Percentiles rank a stretch among this genome's conserved stretches.
Evolutionary conservation across 2,888 invertebrate genomes (phyloP).

Genomic region (Eupithecia tripunctaria): DNA sequence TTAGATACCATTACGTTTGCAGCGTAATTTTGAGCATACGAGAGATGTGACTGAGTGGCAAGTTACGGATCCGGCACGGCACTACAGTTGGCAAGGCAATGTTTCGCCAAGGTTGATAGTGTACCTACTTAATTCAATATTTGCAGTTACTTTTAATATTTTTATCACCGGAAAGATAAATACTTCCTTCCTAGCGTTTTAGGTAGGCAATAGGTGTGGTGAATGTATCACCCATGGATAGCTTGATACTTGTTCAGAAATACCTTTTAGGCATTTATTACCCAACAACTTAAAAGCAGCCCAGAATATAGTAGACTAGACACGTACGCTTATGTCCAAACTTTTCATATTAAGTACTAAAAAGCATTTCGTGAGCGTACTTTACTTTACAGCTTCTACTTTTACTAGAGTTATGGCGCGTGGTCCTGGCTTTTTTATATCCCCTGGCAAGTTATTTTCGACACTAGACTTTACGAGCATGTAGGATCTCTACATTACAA

Average conservation of each 20-base stretch:
- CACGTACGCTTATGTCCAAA: conserved; percentile 17
- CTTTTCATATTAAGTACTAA: conserved; percentile 23
- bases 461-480: conserved; percentile 43
- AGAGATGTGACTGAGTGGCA: neutral
- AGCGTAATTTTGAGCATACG: neutral
- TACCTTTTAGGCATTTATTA: neutral
- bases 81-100: neutral
- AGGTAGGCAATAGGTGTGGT: neutral
- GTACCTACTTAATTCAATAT: too few species aligned
- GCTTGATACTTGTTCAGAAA: neutral
- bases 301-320: conserved; percentile 7
- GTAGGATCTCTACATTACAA: conserved; percentile 43
- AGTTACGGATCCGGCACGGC: too few species aligned
- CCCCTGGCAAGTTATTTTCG: conserved; percentile 39
- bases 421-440: conserved; percentile 41
- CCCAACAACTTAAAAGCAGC: neutral
- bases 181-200: neutral
- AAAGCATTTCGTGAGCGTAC: conserved; percentile 17
- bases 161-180: neutral
- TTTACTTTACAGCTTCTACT: conserved; percentile 28
- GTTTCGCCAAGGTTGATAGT: neutral
- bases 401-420: conserved; percentile 33
- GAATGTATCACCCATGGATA: neutral
- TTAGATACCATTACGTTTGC: neutral
- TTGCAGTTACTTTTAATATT: neutral